Base-by-base conservation (phyloP, 2,888 invertebrate species). In the Syritta pipiens region DNA sequence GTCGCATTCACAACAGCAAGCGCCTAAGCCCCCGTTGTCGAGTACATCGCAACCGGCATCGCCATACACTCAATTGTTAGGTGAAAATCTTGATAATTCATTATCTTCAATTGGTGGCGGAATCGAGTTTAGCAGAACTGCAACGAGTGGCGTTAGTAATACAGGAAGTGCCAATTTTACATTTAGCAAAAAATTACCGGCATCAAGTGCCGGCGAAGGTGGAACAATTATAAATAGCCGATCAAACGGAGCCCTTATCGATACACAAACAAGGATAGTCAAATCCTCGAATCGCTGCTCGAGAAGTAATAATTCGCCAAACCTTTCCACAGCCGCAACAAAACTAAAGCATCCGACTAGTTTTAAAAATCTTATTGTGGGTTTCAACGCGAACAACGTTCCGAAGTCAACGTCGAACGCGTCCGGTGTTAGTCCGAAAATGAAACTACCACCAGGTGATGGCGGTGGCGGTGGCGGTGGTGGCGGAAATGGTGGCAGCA, bases 361-460 rank as follows among this genome's bases (percentile, higher is more conserved):
- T 63, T 84, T 85, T 81, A 83, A 84, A 53, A 85, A 85, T 69
- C 74, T 85, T 40, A 69, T 85, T 17, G 79, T 62, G 9, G 81
- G 82, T 42, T 60, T 83, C 51, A 67, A 63, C 3, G 67, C 10
- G 7, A 63, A 22, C 40, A 74, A 44, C 28, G 44, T 30, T 37
- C 35, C 72, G 24, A 79, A 62, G 7, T 17, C 14, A 3, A 67
- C 67, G 62, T 6, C 35, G 17, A 62, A 48, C 35, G 9, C 49
- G 20, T 57, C 69, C 6, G 37, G 28, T 3, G 37, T 63, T 37
- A 74, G 79, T 79, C 67, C 60, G 32, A 35, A 32, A 22, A 19
- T 28, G 1, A 20, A 59, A 60, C 26, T 51, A 4, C n/a, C 51
- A 28, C 44, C 59, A 10, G 10, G 24, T 1, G 9, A 14, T 4